phyloP scores from a whole-genome alignment of 2,797 vertebrate genomes.

The Podarcis siculus region DNA sequence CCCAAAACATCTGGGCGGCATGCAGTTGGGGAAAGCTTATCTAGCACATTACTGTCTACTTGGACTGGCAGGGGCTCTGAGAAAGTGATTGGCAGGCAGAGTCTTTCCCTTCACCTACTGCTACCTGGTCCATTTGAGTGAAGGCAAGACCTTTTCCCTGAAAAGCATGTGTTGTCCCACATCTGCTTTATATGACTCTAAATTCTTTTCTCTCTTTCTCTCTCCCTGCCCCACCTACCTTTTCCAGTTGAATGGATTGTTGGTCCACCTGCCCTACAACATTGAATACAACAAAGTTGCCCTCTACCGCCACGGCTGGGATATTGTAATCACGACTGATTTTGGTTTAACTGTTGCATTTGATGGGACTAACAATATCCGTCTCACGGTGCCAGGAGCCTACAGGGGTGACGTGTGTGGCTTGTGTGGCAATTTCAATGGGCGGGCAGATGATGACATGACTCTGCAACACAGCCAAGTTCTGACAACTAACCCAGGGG shows the following conservation, averaged over 20 bases:
- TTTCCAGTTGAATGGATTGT: slow-evolving; percentile 35
- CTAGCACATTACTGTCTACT: no score
- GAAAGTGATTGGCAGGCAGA: background rate
- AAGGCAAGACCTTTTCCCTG: no score
- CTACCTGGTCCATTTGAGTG: no score
- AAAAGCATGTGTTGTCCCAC: no score
- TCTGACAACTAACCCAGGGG: background rate
- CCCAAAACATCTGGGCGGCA: no score
- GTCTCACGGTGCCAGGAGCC: slow-evolving; percentile 69
- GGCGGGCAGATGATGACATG: slow-evolving; percentile 74
- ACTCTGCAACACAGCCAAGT: slow-evolving; percentile 58
- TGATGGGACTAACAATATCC: slow-evolving; percentile 72
- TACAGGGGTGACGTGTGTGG: slow-evolving; percentile 76
- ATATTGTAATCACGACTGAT: slow-evolving; percentile 68
- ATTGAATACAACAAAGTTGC: slow-evolving; percentile 50
- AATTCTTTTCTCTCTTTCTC: background rate
- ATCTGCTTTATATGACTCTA: no score
- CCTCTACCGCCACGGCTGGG: slow-evolving; percentile 69
- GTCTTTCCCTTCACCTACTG: no score
- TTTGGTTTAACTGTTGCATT: slow-evolving; percentile 76
- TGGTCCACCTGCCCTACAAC: slow-evolving; percentile 28
- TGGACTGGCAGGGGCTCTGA: no score
- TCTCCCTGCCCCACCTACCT: background rate
- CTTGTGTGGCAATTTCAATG: slow-evolving; percentile 80
- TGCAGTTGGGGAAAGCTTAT: no score